Base-by-base conservation (phyloP, 2,113 vertebrate species). In the Lepidothrix coronata region DNA sequence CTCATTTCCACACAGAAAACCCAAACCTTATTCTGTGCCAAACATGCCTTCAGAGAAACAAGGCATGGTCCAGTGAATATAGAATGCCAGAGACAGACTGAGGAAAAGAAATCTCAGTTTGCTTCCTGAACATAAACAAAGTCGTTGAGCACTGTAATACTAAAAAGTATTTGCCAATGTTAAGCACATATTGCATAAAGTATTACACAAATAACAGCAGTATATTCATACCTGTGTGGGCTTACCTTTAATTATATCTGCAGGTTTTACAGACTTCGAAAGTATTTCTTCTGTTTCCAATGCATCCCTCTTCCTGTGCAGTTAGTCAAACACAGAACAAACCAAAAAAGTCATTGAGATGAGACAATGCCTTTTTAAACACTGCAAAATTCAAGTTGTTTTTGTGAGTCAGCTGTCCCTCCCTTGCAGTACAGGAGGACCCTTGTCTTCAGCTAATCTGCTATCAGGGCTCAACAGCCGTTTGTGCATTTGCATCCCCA, bases 381-480 rank as follows among this genome's bases (percentile, higher is more conserved):
- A 49, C 4, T 54, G 49, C 52, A 51, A 85, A 85, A 85, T 72
- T 76, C 11, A 41, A 31, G 35, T 63, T 62, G 27, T 43, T 28
- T 75, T 72, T 76, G 51, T 52, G 71, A 86, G 80, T 35, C 55
- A 62, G 16, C 43, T 92, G 61, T 84, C 55, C 31, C 54, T 90
- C 14, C 51, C 71, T 58, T 51, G 78, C 35, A 21, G 59, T 25
- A 27, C 41, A 90, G 79, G 55, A 90, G 79, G 55, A 58, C 55
- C 51, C 67, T 61, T 67, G 72, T 52, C 79, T 95, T 71, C 80
- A 72, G 73, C 84, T 92, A 25, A 89, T 92, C 89, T 95, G 25
- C 75, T 96, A 96, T 97, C 95, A 78, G 80, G 19, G 28, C 59
- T 52, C 57, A 57, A 44, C 95, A 96, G 93, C 48, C 0, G 33